phyloP scores from a whole-genome alignment of 2,113 vertebrate genomes.

The Pandion haliaetus region DNA sequence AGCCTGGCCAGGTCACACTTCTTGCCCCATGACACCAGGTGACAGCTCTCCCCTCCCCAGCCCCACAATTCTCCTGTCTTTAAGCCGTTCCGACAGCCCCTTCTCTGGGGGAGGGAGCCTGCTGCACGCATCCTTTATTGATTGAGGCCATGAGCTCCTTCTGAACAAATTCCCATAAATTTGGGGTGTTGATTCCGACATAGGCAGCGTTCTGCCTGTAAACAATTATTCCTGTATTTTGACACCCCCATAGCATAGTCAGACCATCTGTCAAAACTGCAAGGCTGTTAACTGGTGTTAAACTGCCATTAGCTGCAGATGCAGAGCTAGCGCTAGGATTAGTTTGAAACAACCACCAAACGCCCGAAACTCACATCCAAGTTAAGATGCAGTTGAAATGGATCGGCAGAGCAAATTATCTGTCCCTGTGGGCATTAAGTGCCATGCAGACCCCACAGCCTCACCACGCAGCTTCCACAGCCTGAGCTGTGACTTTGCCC shows the following conservation, averaged over 20 bases:
- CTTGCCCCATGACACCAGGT: fast-evolving
- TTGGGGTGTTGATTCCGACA: background rate
- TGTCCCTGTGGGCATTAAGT: background rate
- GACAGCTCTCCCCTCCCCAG: background rate
- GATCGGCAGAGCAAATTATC: background rate
- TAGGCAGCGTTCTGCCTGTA: background rate
- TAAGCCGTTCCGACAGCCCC: background rate
- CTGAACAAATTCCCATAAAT: background rate
- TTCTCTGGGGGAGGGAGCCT: background rate
- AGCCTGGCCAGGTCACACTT: background rate
- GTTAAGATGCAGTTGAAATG: fast-evolving
- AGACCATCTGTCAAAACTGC: background rate
- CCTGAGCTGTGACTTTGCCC: background rate
- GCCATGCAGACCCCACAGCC: background rate
- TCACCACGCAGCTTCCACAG: background rate
- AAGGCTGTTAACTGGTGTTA: background rate
- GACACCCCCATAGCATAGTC: background rate
- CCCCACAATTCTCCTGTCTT: fast-evolving
- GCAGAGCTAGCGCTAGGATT: background rate
- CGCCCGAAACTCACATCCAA: fast-evolving
- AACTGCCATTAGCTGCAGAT: background rate
- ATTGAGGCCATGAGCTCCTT: background rate
- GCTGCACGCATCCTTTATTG: fast-evolving
- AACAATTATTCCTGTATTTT: background rate
- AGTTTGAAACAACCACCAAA: background rate